Percentiles rank a stretch among this genome's conserved stretches.
phyloP scores from a whole-genome alignment of 2,113 vertebrate genomes.

The Cheilinus undulatus region DNA sequence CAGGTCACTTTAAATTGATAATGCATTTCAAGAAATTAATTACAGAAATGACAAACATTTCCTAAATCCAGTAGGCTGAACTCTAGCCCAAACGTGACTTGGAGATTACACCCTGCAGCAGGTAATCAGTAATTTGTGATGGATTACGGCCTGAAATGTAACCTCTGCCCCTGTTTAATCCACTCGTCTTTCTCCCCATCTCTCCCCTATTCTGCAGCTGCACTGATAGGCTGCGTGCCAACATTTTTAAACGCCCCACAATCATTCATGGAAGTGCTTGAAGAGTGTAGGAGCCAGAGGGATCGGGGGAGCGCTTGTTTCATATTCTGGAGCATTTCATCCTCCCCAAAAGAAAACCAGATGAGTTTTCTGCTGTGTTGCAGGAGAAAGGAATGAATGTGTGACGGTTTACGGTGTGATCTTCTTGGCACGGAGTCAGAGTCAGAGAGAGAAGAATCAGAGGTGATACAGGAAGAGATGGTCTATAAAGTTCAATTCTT shows the following conservation, averaged over 20 bases:
- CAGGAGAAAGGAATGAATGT: constrained; percentile 59
- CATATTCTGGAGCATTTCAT: constrained; percentile 68
- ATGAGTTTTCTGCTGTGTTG: constrained; percentile 61
- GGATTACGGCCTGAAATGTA: constrained; percentile 57
- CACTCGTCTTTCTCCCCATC: constrained; percentile 52
- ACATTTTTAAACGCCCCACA: constrained; percentile 63
- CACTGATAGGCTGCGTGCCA: constrained; percentile 79
- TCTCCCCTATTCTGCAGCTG: constrained; percentile 72
- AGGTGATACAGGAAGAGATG: constrained; percentile 23
- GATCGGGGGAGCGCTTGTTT: constrained; percentile 58
- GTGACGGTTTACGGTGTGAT: constrained; percentile 56
- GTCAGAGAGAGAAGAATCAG: constrained; percentile 43
- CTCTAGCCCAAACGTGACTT: constrained; percentile 29
- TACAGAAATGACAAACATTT: constrained; percentile 1
- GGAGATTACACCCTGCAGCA: constrained; percentile 54
- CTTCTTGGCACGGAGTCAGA: constrained; percentile 47
- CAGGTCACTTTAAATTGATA: constrained; percentile 16
- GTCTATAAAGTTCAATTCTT: not conserved
- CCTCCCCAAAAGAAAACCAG: constrained; percentile 72
- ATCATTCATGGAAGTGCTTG: constrained; percentile 70
- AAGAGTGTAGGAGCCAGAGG: constrained; percentile 62
- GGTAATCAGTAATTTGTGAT: constrained; percentile 70
- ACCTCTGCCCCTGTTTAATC: constrained; percentile 68
- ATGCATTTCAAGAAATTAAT: constrained; percentile 15
- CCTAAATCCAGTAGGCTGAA: constrained; percentile 40